A percentile compares a stretch with the other conserved stretches of the same genome.
Evolutionary conservation across 2,113 vertebrate genomes (phyloP).

Genomic region (Archocentrus centrarchus): DNA sequence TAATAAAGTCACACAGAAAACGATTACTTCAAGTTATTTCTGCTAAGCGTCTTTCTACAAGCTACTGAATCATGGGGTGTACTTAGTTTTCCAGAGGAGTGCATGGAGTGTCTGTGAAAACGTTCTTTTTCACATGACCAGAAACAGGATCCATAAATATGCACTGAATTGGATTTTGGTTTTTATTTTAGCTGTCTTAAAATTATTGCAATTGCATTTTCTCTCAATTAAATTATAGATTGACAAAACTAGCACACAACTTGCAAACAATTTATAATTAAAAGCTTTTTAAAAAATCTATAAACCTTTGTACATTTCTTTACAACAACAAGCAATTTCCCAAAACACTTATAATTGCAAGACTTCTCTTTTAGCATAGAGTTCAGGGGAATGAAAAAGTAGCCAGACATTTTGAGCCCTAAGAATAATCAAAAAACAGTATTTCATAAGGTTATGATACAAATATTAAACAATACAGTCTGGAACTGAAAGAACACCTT

Average conservation of each 20-base stretch:
- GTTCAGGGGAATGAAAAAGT: background rate
- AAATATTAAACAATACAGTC: background rate
- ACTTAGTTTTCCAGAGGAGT: background rate
- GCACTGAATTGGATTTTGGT: background rate
- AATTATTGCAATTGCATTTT: background rate
- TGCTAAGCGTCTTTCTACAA: background rate
- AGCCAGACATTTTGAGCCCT: background rate
- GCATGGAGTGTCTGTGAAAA: background rate
- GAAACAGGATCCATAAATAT: background rate
- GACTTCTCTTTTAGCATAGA: background rate
- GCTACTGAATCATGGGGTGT: background rate
- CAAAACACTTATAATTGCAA: background rate
- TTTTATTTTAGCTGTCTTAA: background rate
- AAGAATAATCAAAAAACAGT: background rate
- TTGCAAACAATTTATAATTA: background rate
- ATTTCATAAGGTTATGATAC: background rate
- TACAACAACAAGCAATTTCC: background rate
- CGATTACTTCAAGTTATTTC: constrained; percentile 4
- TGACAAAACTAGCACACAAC: background rate
- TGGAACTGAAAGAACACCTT: background rate
- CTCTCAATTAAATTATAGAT: background rate
- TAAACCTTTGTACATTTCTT: too few species aligned
- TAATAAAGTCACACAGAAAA: constrained; percentile 9
- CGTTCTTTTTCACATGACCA: background rate
- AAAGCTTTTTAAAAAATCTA: too few species aligned